Percentiles rank a stretch among this genome's conserved stretches.
Conservation (phyloP, 2,113 vertebrate species). For the Macquaria ambigua region DNA sequence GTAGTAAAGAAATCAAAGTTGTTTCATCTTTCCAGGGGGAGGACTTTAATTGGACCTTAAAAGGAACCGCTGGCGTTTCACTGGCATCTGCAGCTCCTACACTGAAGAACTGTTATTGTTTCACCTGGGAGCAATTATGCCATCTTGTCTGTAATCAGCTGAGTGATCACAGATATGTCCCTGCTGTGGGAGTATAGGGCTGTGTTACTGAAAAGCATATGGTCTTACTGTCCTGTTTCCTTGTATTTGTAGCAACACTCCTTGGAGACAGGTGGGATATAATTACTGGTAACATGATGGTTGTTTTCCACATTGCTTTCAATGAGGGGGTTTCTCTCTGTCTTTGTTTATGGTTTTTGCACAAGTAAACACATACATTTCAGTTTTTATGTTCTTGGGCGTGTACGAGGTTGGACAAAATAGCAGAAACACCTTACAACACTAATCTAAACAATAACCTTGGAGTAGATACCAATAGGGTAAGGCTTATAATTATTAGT, state of each 20-base stretch:
- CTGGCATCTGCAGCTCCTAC: slow-evolving; percentile 26
- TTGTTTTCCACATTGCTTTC: slow-evolving; percentile 49
- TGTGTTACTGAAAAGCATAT: slow-evolving; percentile 15
- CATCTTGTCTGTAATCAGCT: slow-evolving; percentile 62
- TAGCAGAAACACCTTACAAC: slow-evolving; percentile 26
- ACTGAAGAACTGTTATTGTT: slow-evolving; percentile 44
- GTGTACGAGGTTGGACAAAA: not conserved
- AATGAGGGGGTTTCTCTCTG: slow-evolving; percentile 55
- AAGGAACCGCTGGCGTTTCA: slow-evolving; percentile 62
- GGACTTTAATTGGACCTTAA: slow-evolving; percentile 66
- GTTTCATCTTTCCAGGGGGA: slow-evolving; percentile 61
- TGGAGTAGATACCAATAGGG: not conserved
- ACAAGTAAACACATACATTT: slow-evolving; percentile 55
- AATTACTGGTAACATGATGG: slow-evolving; percentile 55
- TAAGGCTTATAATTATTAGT: slow-evolving; percentile 12
- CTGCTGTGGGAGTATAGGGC: slow-evolving; percentile 39
- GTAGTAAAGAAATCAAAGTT: slow-evolving; percentile 51
- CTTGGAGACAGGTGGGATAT: slow-evolving; percentile 59
- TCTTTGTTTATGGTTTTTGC: slow-evolving; percentile 42
- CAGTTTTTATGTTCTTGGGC: slow-evolving; percentile 30
- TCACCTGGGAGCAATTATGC: slow-evolving; percentile 69
- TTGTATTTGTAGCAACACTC: slow-evolving; percentile 15
- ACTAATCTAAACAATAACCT: not conserved
- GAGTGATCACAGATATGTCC: slow-evolving; percentile 51
- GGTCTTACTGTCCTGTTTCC: slow-evolving; percentile 22